Evolutionary conservation across 2,113 vertebrate species (phyloP), one percentile per base, ranked within the genome.

Genomic region (Leucoraja erinaceus): DNA sequence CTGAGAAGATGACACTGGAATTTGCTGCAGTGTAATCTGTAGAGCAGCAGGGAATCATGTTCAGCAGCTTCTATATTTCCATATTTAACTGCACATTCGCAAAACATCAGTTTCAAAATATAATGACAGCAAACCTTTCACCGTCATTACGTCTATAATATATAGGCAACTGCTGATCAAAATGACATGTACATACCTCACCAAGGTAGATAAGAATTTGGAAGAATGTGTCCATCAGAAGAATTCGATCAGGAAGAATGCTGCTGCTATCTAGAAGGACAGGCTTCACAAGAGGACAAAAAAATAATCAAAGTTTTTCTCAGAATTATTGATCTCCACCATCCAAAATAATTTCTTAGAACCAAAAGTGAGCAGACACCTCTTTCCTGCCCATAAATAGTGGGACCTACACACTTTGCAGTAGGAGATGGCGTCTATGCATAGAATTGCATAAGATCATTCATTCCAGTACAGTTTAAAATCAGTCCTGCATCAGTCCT

Each of bases 191-290:
- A 47, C 95, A 96, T 96, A 99, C 98, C 97, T 99, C 98, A 94
- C 98, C 98, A 0, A 99, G 98, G 95, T 99, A 99, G 95, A 99
- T 99, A 94, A 99, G 96, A 93, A 99, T 99, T 95, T 99, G 98
- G 96, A 99, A 99, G 96, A 99, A 99, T 0, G 98, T 99, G 95
- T 99, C 98, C 98, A 99, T 99, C 72, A 99, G 96, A 72, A 99
- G 97, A 95, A 99, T 99, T 5, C 98, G 96, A 94, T 99, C 98
- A 47, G 98, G 97, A 93, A 99, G 97, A 95, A 99, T 99, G 95
- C 98, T 99, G 97, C 98, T 99, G 95, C 98, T 99, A 94, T 99
- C 98, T 93, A 99, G 95, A 94, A 99, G 96, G 93, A 99, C 98
- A 0, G 98, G 98, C 98, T 99, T 93, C 77, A 38, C 33, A 93